These are phyloP conservation scores for Eupelmus urozonus DNA, from an alignment of 2,888 invertebrate genomes.

Conservation along the genomic window DNA sequence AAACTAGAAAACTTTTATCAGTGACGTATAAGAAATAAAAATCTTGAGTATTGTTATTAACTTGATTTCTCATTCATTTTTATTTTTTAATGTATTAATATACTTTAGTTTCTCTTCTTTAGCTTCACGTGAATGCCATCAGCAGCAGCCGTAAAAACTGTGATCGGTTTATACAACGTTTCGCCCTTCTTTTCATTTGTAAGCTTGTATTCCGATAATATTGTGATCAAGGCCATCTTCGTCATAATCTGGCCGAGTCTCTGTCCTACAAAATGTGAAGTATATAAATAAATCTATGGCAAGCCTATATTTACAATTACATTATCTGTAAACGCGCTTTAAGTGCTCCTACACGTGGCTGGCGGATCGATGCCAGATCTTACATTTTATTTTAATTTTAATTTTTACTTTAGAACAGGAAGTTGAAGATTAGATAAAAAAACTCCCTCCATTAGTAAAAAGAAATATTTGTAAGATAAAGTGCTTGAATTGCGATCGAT, in stretches of 20 bases:
- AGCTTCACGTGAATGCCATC: slow-evolving; percentile 64
- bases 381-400: slow-evolving; percentile 21
- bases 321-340: slow-evolving; percentile 42
- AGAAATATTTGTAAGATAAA: slow-evolving; percentile 5
- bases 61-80: slow-evolving; percentile 19
- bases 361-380: background rate
- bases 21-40: background rate
- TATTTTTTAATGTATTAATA: background rate
- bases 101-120: slow-evolving; percentile 57
- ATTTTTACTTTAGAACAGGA: slow-evolving; percentile 3
- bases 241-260: slow-evolving; percentile 66
- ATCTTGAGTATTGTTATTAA: slow-evolving; percentile 9
- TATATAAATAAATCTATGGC: background rate
- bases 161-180: slow-evolving; percentile 58
- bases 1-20: slow-evolving; percentile 22
- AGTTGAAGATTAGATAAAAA: slow-evolving; percentile 35
- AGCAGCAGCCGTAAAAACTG: slow-evolving; percentile 64
- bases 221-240: slow-evolving; percentile 64
- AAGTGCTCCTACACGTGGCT: slow-evolving; percentile 12
- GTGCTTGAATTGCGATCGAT: background rate
- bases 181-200: slow-evolving; percentile 56
- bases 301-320: slow-evolving; percentile 26
- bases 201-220: slow-evolving; percentile 64
- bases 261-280: slow-evolving; percentile 62
- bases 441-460: background rate